Evolutionary conservation across 2,113 vertebrate genomes (phyloP), one percentile per base, ranked within the genome.

Genomic region (Scomber japonicus): DNA sequence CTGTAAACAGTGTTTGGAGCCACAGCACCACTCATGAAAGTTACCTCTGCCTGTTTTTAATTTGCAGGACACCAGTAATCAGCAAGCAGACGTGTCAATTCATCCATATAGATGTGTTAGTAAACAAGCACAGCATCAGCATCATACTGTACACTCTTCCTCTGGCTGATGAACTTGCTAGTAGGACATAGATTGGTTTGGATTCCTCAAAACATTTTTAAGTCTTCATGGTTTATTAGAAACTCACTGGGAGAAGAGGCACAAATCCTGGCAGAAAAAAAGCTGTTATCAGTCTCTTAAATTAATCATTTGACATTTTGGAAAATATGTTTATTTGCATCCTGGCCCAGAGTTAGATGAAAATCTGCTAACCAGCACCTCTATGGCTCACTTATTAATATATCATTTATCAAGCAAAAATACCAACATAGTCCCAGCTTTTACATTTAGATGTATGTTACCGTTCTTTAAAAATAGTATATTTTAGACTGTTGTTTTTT

Each of bases 11-110:
- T 49, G 31, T 81, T 54, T 85, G 53, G 65, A 67, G 75, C 76
- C 57, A 71, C 56, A 61, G 59, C 69, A 70, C 80, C 81, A 89
- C 80, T 80, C 78, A 82, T 88, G 62, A 86, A 78, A 81, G 79
- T 62, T 51, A 59, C 71, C 55, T 11, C 68, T 73, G 76, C 44
- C 71, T 67, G 19, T 75, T 80, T 75, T 77, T 74, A 82, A 83
- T 85, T 80, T 86, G 54, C 55, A 79, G 78, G 60, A 86, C 75
- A 82, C 51, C 19, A 80, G 69, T 80, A 79, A 40, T 78, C 51
- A 71, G 64, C 27, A 73, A 80, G 70, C 30, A 19, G 46, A 72
- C 7, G 30, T 69, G 71, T 78, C 82, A 85, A 24, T 89, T 87
- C 59, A 83, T 60, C 60, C 68, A 53, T 27, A 27, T 27, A 27